phyloP scores from a whole-genome alignment of 2,888 invertebrate species.

The Ophioninae sp. region DNA sequence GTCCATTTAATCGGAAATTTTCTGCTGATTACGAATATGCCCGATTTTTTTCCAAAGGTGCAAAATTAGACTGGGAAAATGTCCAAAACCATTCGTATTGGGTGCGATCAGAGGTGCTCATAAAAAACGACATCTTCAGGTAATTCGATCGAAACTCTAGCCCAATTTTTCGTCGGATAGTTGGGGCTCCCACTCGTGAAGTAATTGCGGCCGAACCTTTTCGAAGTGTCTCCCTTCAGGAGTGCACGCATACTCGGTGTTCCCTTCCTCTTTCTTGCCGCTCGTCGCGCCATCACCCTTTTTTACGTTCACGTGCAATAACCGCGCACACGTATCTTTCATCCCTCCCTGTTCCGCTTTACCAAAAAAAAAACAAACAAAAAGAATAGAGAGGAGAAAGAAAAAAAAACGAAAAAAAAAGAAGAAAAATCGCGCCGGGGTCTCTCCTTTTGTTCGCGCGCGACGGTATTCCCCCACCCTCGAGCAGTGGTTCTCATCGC shows the following conservation, averaged over 20 bases:
- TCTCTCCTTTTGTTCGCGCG: too few species aligned
- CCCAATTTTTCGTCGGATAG: slow-evolving; percentile 1
- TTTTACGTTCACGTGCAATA: neutral
- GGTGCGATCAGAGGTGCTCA: neutral
- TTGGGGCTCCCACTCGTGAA: slow-evolving; percentile 12
- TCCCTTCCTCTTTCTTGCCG: too few species aligned
- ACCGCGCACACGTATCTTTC: slow-evolving; percentile 24
- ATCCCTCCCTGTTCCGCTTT: slow-evolving; percentile 62
- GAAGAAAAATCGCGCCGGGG: too few species aligned
- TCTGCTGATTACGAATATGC: too few species aligned
- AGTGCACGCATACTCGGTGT: neutral
- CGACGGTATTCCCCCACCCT: slow-evolving; percentile 57
- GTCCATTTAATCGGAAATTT: too few species aligned
- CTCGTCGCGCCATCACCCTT: neutral
- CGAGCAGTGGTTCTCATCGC: slow-evolving; percentile 50
- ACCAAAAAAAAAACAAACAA: too few species aligned
- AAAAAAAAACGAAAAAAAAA: slow-evolving; percentile 28
- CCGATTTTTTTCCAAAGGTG: too few species aligned
- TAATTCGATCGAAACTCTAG: too few species aligned
- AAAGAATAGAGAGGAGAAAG: too few species aligned
- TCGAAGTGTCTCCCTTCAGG: slow-evolving; percentile 33
- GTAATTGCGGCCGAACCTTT: slow-evolving; percentile 55
- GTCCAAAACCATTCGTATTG: neutral
- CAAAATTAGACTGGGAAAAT: too few species aligned
- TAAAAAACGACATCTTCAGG: neutral